Conservation (phyloP, 2,888 invertebrate species). For the Esperia sulphurella region DNA sequence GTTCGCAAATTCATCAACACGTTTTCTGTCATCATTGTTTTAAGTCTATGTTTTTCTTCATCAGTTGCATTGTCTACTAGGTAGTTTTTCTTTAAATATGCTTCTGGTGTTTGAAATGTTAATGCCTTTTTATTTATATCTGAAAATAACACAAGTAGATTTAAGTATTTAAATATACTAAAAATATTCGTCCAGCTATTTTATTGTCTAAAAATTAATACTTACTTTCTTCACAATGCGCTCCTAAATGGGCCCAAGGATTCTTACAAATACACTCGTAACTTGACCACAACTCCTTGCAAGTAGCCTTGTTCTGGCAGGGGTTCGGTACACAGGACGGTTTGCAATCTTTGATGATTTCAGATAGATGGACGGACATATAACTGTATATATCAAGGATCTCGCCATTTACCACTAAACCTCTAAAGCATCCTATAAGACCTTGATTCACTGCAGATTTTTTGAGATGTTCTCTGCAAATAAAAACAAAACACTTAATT, state of each 20-base stretch:
- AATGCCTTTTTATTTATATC: constrained; percentile 94
- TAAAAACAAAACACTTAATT: background rate
- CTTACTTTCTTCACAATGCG: constrained; percentile 94
- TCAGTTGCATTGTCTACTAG: constrained; percentile 82
- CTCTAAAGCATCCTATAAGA: constrained; percentile 95
- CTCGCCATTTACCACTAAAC: constrained; percentile 94
- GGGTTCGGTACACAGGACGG: constrained; percentile 97
- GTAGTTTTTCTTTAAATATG: constrained; percentile 90
- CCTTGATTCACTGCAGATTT: constrained; percentile 92
- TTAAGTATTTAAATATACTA: background rate
- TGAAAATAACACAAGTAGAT: constrained; percentile 48
- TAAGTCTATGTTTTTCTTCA: constrained; percentile 81
- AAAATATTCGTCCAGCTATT: background rate
- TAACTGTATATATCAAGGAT: constrained; percentile 94
- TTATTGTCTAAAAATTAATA: too few relatives aligned
- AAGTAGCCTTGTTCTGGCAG: constrained; percentile 93
- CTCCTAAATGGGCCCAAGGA: constrained; percentile 94
- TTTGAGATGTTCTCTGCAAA: constrained; percentile 85
- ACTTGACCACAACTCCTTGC: constrained; percentile 94
- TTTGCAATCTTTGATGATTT: constrained; percentile 95
- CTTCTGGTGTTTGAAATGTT: constrained; percentile 90
- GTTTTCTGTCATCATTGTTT: constrained; percentile 87
- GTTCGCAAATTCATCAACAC: constrained; percentile 94
- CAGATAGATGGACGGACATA: constrained; percentile 94
- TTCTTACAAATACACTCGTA: constrained; percentile 96